Conservation (phyloP, 1,140 invertebrate species). For the Scaptomyza graminum region DNA sequence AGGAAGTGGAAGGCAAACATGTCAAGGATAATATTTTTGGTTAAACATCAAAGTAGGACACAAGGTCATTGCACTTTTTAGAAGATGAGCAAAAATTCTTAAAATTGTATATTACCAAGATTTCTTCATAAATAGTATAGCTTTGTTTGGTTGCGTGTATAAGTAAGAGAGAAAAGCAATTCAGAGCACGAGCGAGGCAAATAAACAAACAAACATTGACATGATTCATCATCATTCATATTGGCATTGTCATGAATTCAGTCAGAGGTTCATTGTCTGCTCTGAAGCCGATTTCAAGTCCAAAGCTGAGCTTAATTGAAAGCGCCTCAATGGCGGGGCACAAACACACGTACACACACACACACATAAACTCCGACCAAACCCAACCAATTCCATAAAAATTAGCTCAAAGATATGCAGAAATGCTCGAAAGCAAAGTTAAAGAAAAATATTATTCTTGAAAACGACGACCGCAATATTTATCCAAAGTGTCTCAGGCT, state of each 20-base stretch:
- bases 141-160: conserved; percentile 15
- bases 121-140: conserved; percentile 23
- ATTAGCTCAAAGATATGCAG: conserved; percentile 60
- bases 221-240: conserved; percentile 51
- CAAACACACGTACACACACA: conserved; percentile 2
- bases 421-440: conserved; percentile 34
- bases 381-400: conserved; percentile 52
- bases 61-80: neutral
- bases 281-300: conserved; percentile 41
- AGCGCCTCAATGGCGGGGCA: conserved; percentile 35
- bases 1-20: neutral
- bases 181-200: conserved; percentile 48
- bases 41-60: neutral
- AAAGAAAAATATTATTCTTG: conserved; percentile 56
- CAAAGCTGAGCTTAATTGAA: conserved; percentile 46
- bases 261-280: conserved; percentile 41
- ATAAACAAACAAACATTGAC: conserved; percentile 46
- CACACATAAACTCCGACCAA: neutral
- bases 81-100: neutral
- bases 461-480: conserved; percentile 40
- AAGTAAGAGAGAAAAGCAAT: conserved; percentile 43
- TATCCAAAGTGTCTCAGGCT: conserved; percentile 28
- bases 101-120: neutral
- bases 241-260: conserved; percentile 37
- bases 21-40: neutral